Evolutionary conservation across 2,888 invertebrate species (phyloP), one percentile per base, ranked within the genome.

Genomic region (Noctua fimbriata): DNA sequence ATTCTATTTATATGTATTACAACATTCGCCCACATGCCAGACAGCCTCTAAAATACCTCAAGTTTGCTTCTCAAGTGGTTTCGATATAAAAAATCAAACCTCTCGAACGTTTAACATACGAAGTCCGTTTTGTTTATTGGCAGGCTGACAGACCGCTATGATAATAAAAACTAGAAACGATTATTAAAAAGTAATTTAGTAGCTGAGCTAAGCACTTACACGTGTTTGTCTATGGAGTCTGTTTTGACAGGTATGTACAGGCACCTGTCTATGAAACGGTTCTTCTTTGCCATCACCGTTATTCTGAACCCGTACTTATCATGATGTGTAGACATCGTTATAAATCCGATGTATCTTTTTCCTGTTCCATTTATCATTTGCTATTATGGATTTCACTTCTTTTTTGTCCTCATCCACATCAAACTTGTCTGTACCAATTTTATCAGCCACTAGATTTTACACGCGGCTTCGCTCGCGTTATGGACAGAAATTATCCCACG

Each of bases 131-230:
- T 82, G 76, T 82, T 85, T 83, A 82, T 82, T 88, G 88, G 84
- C 87, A 87, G 73, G 36, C 82, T 88, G 85, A 84, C 84, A 86
- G 79, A 78, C 79, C 66, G 69, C 76, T 87, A 24, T 83, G 65
- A 67, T 83, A 80, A 73, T 65, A 74, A 32, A 67, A 67, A 55
- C 70, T 70, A 65, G 72, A 85, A 75, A 87, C 77, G 76, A 63
- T 74, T 73, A 84, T 77, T 86, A 82, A 82, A 87, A 71, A 71
- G 67, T 87, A 70, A 80, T 80, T 69, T 76, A 52, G 71, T 83
- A 76, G 65, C 82, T 67, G 44, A 28, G 70, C 47, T 71, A 71
- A 78, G 73, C 66, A 69, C 49, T 65, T 60, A 66, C 79, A 81
- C 60, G 41, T 76, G 76, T 60, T 28, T 41, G 58, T 69, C 49